Evolutionary conservation across 2,113 vertebrate genomes (phyloP).

Genomic region (Monarcha castaneiventris): DNA sequence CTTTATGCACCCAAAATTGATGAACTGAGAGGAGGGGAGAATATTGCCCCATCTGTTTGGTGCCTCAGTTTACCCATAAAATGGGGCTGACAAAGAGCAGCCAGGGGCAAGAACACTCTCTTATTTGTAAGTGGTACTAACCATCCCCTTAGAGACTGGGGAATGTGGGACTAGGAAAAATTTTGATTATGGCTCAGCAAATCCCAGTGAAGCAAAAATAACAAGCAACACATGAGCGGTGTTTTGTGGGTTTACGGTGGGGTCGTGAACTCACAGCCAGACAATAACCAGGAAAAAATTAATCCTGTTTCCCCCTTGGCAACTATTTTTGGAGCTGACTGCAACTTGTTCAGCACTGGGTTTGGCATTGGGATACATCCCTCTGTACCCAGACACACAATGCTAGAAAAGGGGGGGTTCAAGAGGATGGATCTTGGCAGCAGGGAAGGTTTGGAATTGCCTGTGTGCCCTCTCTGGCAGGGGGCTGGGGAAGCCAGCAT

Average conservation of each 20-base stretch:
- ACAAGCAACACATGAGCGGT: slow-evolving; percentile 35
- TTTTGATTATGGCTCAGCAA: slow-evolving; percentile 48
- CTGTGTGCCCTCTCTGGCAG: not conserved
- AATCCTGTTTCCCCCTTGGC: not conserved
- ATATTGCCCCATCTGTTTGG: not conserved
- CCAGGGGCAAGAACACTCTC: rapidly evolving
- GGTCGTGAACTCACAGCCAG: not conserved
- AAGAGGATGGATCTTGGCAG: rapidly evolving
- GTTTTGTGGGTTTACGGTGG: not conserved
- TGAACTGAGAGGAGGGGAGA: not conserved
- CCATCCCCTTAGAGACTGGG: not conserved
- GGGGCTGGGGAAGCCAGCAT: rapidly evolving
- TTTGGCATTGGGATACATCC: not conserved
- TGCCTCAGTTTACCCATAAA: slow-evolving; percentile 4
- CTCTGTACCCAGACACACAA: not conserved
- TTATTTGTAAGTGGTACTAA: not conserved
- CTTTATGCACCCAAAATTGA: not conserved
- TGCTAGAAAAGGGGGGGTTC: not conserved
- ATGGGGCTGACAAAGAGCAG: not conserved
- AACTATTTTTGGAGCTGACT: not conserved
- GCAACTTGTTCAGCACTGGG: not conserved
- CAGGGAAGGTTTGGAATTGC: not conserved
- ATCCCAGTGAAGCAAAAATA: slow-evolving; percentile 48
- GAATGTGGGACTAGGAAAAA: slow-evolving; percentile 29
- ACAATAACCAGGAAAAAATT: slow-evolving; percentile 46